Evolutionary conservation across 2,797 vertebrate genomes (phyloP).

Genomic region (Enteromius mattozi): DNA sequence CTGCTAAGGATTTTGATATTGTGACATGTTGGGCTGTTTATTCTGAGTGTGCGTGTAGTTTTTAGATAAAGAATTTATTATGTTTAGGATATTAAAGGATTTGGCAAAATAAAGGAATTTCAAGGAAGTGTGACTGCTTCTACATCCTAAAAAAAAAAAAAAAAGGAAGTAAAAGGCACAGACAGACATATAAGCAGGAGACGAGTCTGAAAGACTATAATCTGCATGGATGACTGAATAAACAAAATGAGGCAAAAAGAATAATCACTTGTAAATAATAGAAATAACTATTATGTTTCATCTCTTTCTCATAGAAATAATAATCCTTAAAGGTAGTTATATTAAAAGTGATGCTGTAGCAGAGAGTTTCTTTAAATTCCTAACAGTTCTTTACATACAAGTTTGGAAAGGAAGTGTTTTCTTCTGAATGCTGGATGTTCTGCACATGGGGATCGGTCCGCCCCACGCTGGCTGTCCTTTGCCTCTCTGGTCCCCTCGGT

Average conservation of each 20-base stretch:
- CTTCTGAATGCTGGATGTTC: slow-evolving; percentile 53
- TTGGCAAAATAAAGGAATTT: slow-evolving; percentile 55
- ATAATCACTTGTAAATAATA: slow-evolving; percentile 46
- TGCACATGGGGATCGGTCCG: slow-evolving; percentile 4
- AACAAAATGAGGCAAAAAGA: not conserved
- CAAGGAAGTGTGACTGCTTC: slow-evolving; percentile 26
- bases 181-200: slow-evolving; percentile 31
- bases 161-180: slow-evolving; percentile 33
- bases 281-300: slow-evolving; percentile 50
- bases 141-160: slow-evolving; percentile 3
- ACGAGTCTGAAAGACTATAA: slow-evolving; percentile 30
- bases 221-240: slow-evolving; percentile 13
- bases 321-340: slow-evolving; percentile 48
- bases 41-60: not conserved
- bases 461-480: not conserved
- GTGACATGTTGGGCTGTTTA: slow-evolving; percentile 4
- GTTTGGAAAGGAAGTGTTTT: slow-evolving; percentile 52
- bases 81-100: slow-evolving; percentile 28
- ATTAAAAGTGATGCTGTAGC: slow-evolving; percentile 58
- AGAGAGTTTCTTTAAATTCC: slow-evolving; percentile 47
- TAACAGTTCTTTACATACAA: slow-evolving; percentile 47
- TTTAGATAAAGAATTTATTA: slow-evolving; percentile 1
- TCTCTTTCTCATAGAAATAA: slow-evolving; percentile 54
- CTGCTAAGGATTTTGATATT: not conserved
- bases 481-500: slow-evolving; percentile 27